Percentiles rank a stretch among this genome's conserved stretches.
Conservation (phyloP, 2,113 vertebrate species). For the Furnarius figulus region DNA sequence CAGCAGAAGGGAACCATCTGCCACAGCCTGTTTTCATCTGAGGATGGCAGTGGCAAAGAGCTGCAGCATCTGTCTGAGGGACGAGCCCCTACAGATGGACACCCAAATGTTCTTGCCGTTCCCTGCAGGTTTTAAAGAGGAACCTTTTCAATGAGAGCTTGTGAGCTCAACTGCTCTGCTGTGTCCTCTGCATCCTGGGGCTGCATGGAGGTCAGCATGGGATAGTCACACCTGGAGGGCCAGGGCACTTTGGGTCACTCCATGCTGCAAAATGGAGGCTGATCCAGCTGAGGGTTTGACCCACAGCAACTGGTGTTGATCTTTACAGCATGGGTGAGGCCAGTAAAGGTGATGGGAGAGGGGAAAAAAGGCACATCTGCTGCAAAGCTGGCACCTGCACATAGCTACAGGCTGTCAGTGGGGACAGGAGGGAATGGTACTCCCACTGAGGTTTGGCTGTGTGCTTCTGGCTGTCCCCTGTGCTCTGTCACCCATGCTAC, state of each 20-base stretch:
- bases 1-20: conserved; percentile 58
- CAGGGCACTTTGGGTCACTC: neutral
- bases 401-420: neutral
- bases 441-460: neutral
- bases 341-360: neutral
- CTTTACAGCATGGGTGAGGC: neutral
- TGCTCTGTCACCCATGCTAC: neutral
- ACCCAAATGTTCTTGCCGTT: conserved; percentile 52
- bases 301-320: neutral
- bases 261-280: neutral
- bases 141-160: neutral
- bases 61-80: conserved; percentile 55
- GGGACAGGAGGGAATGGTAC: neutral
- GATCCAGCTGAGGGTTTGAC: neutral
- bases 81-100: conserved; percentile 42
- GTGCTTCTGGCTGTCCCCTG: neutral
- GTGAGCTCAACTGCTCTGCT: neutral
- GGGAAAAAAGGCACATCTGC: neutral
- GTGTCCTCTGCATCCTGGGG: neutral
- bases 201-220: neutral
- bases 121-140: conserved; percentile 21
- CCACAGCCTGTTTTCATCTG: conserved; percentile 21
- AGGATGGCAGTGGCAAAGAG: conserved; percentile 47
- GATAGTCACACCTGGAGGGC: neutral
- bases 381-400: neutral